Evolutionary conservation across 2,888 invertebrate species (phyloP).

Genomic region (Hanleya hanleyi): DNA sequence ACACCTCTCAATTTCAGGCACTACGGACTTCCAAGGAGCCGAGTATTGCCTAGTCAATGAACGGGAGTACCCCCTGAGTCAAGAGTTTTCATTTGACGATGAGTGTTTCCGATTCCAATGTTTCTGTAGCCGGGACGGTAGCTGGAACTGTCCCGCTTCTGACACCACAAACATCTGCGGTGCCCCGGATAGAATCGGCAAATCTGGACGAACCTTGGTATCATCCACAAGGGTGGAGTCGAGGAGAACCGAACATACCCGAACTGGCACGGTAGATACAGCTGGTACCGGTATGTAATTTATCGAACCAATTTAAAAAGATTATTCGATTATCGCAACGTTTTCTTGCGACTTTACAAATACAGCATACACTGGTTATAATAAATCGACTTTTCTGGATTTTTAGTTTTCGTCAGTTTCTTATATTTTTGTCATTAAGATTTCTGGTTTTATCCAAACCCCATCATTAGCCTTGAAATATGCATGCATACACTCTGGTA

Average conservation of each 20-base stretch:
- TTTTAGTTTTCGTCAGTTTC: too few species aligned
- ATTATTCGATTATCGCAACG: background rate
- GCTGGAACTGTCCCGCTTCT: conserved; percentile 40
- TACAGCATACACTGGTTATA: background rate
- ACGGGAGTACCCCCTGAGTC: background rate
- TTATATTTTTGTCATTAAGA: too few species aligned
- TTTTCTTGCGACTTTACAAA: background rate
- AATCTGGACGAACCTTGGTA: background rate
- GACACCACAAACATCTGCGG: conserved; percentile 37
- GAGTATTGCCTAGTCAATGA: background rate
- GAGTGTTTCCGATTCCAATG: conserved; percentile 45
- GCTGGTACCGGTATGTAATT: too few species aligned
- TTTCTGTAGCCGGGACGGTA: conserved; percentile 43
- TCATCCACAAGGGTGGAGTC: background rate
- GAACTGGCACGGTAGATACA: too few species aligned
- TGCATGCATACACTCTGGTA: too few species aligned
- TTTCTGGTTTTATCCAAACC: too few species aligned
- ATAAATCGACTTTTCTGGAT: too few species aligned
- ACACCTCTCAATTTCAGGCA: background rate
- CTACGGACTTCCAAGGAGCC: background rate
- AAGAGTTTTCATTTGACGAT: conserved; percentile 25
- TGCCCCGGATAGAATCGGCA: background rate
- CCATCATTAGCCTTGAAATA: too few species aligned
- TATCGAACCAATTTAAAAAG: background rate
- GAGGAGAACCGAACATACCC: background rate